A percentile compares a stretch with the other conserved stretches of the same genome.
phyloP scores from a whole-genome alignment of 1,140 invertebrate genomes.

The Cylas formicarius region DNA sequence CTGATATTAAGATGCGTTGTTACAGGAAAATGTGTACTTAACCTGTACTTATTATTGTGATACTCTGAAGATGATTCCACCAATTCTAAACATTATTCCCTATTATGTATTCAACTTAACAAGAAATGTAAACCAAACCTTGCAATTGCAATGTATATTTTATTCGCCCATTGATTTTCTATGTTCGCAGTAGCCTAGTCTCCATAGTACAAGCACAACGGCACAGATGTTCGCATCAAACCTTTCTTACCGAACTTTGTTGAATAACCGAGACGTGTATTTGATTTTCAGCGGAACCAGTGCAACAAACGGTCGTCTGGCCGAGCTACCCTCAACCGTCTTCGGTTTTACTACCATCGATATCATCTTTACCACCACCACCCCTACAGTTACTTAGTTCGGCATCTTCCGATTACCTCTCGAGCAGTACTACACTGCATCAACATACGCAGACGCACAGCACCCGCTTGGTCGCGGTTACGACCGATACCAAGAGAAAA shows the following conservation, averaged over 20 bases:
- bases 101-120: too few species aligned
- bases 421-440: conserved; percentile 45
- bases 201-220: too few species aligned
- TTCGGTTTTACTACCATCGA: conserved; percentile 50
- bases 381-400: conserved; percentile 55
- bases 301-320: conserved; percentile 69
- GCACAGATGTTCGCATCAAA: background rate
- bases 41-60: too few species aligned
- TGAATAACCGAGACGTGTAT: background rate
- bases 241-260: background rate
- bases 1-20: too few species aligned
- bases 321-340: conserved; percentile 56
- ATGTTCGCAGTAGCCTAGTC: too few species aligned
- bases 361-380: conserved; percentile 47
- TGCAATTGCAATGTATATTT: too few species aligned
- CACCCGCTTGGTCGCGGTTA: conserved; percentile 49
- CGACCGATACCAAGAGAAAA: conserved; percentile 52
- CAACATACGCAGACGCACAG: conserved; percentile 55
- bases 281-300: conserved; percentile 51
- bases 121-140: too few species aligned
- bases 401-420: conserved; percentile 45
- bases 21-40: too few species aligned
- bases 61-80: too few species aligned
- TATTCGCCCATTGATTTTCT: too few species aligned
- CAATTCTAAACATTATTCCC: too few species aligned